A percentile compares a stretch with the other conserved stretches of the same genome.
These are phyloP conservation scores for Hirtodrosophila histrioides DNA, from an alignment of 2,888 invertebrate genomes.

Conservation along the genomic window DNA sequence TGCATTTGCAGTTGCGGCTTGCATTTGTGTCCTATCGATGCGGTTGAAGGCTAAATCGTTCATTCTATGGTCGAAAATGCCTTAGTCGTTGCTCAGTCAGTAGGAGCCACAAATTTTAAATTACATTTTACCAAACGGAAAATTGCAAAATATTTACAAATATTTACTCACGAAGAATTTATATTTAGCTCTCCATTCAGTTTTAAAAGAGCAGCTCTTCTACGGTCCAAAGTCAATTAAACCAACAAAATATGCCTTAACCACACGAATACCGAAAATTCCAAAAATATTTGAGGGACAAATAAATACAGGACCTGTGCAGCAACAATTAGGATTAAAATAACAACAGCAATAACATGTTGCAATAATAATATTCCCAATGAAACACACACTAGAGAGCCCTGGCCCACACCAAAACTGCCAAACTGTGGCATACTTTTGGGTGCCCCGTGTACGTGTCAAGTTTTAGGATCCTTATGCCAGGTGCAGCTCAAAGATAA, in stretches of 20 bases:
- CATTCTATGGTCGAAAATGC: conserved; percentile 33
- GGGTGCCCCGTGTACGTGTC: conserved; percentile 49
- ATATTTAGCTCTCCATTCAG: conserved; percentile 21
- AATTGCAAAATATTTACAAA: conserved; percentile 45
- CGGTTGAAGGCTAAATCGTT: conserved; percentile 1
- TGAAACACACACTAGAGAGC: conserved; percentile 8
- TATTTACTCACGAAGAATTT: conserved; percentile 1
- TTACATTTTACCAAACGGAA: conserved; percentile 15
- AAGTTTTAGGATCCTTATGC: conserved; percentile 47
- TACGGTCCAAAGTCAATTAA: conserved; percentile 36
- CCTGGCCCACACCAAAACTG: conserved; percentile 4
- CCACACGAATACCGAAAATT: conserved; percentile 21
- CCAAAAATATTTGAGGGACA: conserved; percentile 15
- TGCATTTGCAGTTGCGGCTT: conserved; percentile 18
- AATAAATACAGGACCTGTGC: conserved; percentile 19
- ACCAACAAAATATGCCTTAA: conserved; percentile 11
- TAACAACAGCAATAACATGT: conserved; percentile 30
- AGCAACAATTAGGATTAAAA: conserved; percentile 26
- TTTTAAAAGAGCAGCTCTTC: neutral
- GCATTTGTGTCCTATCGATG: conserved; percentile 14
- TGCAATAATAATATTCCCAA: conserved; percentile 41
- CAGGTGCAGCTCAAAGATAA: conserved; percentile 60
- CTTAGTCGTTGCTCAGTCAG: conserved; percentile 7
- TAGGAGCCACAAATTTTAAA: conserved; percentile 3
- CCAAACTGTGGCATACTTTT: conserved; percentile 22